Conservation (phyloP, 2,888 invertebrate genomes). For the Bellardia pandia region DNA sequence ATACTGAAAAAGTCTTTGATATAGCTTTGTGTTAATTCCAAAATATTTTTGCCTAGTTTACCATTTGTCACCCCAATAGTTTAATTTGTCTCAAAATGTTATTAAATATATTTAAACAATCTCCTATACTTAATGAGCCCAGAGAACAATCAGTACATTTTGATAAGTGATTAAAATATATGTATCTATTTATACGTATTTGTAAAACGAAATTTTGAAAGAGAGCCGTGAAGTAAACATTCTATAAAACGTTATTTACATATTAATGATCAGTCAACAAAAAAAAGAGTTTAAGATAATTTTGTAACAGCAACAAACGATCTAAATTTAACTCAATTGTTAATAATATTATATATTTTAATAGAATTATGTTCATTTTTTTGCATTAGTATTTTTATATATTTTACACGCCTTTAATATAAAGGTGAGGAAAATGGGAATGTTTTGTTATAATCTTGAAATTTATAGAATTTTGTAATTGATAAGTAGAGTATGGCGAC, state of each 20-base stretch:
- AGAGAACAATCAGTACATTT: not conserved
- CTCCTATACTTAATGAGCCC: not conserved
- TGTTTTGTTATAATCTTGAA: not conserved
- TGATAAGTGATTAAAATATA: too few relatives aligned
- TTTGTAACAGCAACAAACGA: not conserved
- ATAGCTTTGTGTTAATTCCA: too few relatives aligned
- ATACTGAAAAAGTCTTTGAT: too few relatives aligned
- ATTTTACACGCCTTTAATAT: not conserved
- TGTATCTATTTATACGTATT: not conserved
- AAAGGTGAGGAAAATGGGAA: not conserved
- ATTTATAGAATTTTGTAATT: not conserved
- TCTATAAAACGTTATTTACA: not conserved
- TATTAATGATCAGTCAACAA: conserved; percentile 7
- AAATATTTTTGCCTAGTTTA: too few relatives aligned
- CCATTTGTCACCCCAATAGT: too few relatives aligned
- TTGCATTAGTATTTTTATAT: not conserved
- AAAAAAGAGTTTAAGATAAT: not conserved
- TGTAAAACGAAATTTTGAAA: not conserved
- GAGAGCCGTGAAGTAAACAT: conserved; percentile 4
- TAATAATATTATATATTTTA: not conserved
- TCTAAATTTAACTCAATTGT: not conserved
- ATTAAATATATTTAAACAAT: too few relatives aligned
- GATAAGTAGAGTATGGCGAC: not conserved
- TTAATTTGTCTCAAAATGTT: too few relatives aligned
- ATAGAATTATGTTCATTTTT: not conserved